phyloP scores from a whole-genome alignment of 2,797 vertebrate genomes.

The Leuciscus waleckii region DNA sequence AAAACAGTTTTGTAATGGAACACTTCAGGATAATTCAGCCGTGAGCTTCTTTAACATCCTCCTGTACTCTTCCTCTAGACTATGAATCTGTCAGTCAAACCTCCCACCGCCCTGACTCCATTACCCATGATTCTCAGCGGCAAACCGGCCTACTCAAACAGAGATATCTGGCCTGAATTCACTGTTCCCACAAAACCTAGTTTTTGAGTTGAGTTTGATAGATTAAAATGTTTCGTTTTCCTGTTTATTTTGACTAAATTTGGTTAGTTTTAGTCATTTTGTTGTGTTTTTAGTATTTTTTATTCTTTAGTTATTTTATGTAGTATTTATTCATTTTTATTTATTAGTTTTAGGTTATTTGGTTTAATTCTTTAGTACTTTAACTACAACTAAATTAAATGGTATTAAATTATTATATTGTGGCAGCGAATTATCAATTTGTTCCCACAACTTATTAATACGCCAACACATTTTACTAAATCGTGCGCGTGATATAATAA shows the following conservation, averaged over 20 bases:
- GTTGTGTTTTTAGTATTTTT: background rate
- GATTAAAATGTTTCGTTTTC: background rate
- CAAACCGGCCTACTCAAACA: background rate
- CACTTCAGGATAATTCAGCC: conserved; percentile 25
- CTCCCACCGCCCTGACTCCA: conserved; percentile 56
- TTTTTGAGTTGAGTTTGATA: background rate
- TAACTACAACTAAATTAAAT: background rate
- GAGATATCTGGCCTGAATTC: background rate
- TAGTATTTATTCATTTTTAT: background rate
- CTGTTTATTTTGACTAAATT: background rate
- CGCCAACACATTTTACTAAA: background rate
- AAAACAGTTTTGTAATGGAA: conserved; percentile 21
- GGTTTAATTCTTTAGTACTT: background rate
- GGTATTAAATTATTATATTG: too few relatives aligned
- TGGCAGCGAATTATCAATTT: too few relatives aligned
- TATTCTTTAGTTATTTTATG: background rate
- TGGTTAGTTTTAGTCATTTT: background rate
- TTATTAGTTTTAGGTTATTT: background rate
- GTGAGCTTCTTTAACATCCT: conserved; percentile 61
- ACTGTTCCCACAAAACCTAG: background rate
- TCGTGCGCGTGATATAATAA: too few relatives aligned
- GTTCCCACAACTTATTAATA: too few relatives aligned
- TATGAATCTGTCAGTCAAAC: conserved; percentile 73
- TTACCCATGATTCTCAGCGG: conserved; percentile 58
- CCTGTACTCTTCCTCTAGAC: conserved; percentile 35